Evolutionary conservation across 2,113 vertebrate genomes (phyloP).

Genomic region (Phylloscopus trochilus): DNA sequence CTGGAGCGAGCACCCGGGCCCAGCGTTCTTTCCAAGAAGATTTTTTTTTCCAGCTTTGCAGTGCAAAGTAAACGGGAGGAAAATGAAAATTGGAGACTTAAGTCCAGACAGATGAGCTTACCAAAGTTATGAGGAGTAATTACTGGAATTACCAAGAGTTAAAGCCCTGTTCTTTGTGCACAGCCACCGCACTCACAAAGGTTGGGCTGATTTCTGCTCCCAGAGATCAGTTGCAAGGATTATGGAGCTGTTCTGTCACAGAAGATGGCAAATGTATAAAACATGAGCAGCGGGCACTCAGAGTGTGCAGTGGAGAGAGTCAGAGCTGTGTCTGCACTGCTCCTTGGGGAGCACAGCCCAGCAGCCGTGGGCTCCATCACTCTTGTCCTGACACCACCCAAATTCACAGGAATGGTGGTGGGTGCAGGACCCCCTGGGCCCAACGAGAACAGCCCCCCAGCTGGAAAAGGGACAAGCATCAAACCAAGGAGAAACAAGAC

Average conservation of each 20-base stretch:
- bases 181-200: not conserved
- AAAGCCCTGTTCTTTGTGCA: not conserved
- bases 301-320: not conserved
- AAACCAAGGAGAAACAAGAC: not conserved
- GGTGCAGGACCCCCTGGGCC: not conserved
- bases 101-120: not conserved
- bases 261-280: not conserved
- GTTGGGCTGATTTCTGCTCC: not conserved
- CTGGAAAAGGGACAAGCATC: not conserved
- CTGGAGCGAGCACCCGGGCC: not conserved
- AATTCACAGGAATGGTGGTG: not conserved
- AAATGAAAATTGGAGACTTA: not conserved
- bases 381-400: not conserved
- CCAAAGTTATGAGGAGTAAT: not conserved
- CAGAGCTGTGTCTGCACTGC: not conserved
- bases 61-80: not conserved
- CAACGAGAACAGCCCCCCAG: not conserved
- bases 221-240: not conserved
- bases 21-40: not conserved
- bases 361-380: not conserved
- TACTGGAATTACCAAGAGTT: not conserved
- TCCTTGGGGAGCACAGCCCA: not conserved
- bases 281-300: not conserved
- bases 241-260: not conserved
- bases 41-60: not conserved